These are phyloP conservation scores for Montipora cactus DNA, from an alignment of 64 coral and sea anemone genomes.

Conservation along the genomic window DNA sequence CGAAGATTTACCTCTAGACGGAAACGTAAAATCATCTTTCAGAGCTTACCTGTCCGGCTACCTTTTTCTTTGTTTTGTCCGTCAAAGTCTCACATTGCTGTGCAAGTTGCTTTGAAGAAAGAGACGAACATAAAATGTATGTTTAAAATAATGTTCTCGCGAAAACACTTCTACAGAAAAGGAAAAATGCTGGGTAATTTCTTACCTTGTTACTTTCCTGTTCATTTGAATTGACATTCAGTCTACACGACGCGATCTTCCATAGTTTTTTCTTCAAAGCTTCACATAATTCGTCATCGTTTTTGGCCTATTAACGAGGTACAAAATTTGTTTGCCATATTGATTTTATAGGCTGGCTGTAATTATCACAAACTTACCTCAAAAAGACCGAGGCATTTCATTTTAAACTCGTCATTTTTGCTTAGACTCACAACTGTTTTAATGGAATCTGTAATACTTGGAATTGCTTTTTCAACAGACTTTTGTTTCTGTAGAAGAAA, in stretches of 20 bases:
- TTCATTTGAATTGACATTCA: neutral
- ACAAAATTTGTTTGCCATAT: neutral
- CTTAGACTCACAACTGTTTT: conserved; percentile 23
- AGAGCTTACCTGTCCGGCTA: neutral
- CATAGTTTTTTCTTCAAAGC: conserved; percentile 18
- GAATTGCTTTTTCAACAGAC: conserved; percentile 27
- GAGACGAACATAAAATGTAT: neutral
- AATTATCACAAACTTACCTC: neutral
- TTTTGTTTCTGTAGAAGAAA: neutral
- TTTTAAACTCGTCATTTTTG: conserved; percentile 35
- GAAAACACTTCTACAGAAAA: neutral
- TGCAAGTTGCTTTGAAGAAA: neutral
- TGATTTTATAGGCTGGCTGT: neutral
- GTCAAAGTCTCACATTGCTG: neutral
- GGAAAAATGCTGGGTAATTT: neutral
- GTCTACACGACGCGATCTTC: conserved; percentile 49
- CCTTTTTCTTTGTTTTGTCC: neutral
- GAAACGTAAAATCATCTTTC: neutral
- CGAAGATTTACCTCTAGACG: too few species aligned
- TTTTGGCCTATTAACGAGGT: neutral
- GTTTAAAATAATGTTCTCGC: neutral
- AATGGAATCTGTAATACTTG: conserved; percentile 29
- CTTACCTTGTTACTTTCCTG: neutral
- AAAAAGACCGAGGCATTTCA: neutral
- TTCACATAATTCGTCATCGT: neutral